Evolutionary conservation across 2,888 invertebrate species (phyloP), one percentile per base, ranked within the genome.

Genomic region (Xanthia togata): DNA sequence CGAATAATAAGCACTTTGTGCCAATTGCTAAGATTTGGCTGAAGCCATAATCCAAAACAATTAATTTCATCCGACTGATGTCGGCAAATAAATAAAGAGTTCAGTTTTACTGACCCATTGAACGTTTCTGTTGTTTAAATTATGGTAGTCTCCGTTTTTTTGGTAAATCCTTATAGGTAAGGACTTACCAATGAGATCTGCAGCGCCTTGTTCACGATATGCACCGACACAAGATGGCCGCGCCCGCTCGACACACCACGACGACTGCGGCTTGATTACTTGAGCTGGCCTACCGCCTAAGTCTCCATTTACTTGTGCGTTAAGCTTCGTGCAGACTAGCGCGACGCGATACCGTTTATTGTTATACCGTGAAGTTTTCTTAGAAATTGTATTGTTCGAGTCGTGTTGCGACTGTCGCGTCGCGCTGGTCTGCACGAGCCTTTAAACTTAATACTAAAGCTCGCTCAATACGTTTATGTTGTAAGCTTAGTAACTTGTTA

Each of bases 81-180:
- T 31, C 67, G 8, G 31, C 23, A 59, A 57, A 57, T 50, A 73
- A 41, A 47, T 26, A 59, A 62, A 41, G 41, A 31, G 59, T 53
- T 50, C 76, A 74, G 76, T 74, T 67, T 67, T 3, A 74, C 76
- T 76, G 50, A 47, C n/a, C 20, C 47, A 9, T 65, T 59, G 20
- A 20, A 74, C 31, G 12, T 60, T 31, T 26, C 17, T 41, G 6
- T 38, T 31, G 17, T 17, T n/a, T 35, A 44, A 26, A 17, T 44
- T 68, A 6, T 26, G 9, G 41, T 31, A 41, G 17, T 53, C 9
- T 53, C 23, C 3, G 53, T 44, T 20, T n/a, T 31, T 31, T n/a
- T 47, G 20, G 20, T 35, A 57, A 31, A 57, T 41, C 23, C 1
- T 9, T 23, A 23, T 31, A 38, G 1, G 20, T 59, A 60, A 26